phyloP scores from a whole-genome alignment of 2,113 vertebrate species.

The Sturnira hondurensis region DNA sequence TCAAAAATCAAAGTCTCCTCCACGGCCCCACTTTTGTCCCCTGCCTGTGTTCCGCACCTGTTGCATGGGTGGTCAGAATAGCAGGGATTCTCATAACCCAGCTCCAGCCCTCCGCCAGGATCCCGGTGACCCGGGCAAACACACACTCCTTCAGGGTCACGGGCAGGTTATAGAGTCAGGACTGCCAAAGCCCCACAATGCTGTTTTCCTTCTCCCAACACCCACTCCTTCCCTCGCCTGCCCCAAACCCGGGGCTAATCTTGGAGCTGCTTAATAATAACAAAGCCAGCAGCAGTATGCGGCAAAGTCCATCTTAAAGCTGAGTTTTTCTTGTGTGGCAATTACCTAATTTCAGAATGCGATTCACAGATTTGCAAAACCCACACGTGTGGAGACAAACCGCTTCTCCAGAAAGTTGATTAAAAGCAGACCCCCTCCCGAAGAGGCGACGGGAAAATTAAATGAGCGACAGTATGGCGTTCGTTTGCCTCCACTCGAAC shows the following conservation, averaged over 20 bases:
- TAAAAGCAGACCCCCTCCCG: slow-evolving; percentile 79
- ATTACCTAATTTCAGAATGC: slow-evolving; percentile 68
- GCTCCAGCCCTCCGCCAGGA: slow-evolving; percentile 77
- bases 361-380: slow-evolving; percentile 76
- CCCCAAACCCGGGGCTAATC: slow-evolving; percentile 57
- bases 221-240: slow-evolving; percentile 48
- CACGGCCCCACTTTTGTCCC: background rate
- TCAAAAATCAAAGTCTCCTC: background rate
- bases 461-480: slow-evolving; percentile 71
- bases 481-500: slow-evolving; percentile 52
- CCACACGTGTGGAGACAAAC: slow-evolving; percentile 73
- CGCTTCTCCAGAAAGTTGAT: slow-evolving; percentile 80
- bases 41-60: slow-evolving; percentile 80
- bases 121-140: slow-evolving; percentile 81
- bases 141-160: slow-evolving; percentile 81
- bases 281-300: slow-evolving; percentile 73
- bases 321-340: slow-evolving; percentile 60
- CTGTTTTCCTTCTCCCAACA: slow-evolving; percentile 75
- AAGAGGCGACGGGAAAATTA: slow-evolving; percentile 79
- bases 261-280: slow-evolving; percentile 52
- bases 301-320: slow-evolving; percentile 66
- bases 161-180: slow-evolving; percentile 85
- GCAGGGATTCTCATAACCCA: slow-evolving; percentile 75
- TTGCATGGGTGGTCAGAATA: slow-evolving; percentile 79
- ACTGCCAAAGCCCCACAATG: slow-evolving; percentile 73